Evolutionary conservation across 2,888 invertebrate genomes (phyloP).

Genomic region (Amblyjoppa proteus): DNA sequence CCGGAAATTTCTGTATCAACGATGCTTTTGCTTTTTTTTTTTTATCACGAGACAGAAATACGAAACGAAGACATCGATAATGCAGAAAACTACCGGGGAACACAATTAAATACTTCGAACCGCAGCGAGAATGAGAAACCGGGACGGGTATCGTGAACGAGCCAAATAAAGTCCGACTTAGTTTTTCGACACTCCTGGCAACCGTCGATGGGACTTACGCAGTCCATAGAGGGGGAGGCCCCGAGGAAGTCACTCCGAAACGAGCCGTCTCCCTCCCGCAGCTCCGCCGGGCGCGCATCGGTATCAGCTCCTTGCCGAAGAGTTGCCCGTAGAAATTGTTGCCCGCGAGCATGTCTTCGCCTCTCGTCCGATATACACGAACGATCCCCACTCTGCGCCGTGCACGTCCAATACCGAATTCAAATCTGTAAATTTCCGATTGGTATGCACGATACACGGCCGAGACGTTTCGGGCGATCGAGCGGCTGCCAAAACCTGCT

Average conservation of each 20-base stretch:
- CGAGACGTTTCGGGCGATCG: constrained; percentile 58
- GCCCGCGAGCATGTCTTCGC: neutral
- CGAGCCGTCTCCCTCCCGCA: neutral
- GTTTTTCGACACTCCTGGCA: constrained; percentile 65
- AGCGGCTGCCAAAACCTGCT: constrained; percentile 60
- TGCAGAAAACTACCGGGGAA: neutral
- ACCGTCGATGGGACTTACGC: constrained; percentile 7
- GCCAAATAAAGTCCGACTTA: constrained; percentile 77
- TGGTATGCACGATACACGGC: constrained; percentile 77
- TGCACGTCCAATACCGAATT: constrained; percentile 74
- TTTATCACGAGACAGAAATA: neutral
- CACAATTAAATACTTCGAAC: neutral
- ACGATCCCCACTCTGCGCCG: constrained; percentile 24
- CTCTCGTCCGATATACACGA: neutral
- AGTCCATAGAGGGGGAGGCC: neutral
- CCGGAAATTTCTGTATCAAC: too few species aligned
- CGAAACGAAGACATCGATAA: neutral
- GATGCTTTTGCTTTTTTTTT: neutral
- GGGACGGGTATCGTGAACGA: constrained; percentile 52
- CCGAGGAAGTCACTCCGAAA: constrained; percentile 1
- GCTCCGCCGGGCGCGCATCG: constrained; percentile 4
- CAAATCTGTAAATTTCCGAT: constrained; percentile 77
- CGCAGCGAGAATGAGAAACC: neutral
- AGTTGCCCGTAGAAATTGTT: constrained; percentile 17
- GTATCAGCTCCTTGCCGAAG: neutral